Conservation (phyloP, 2,113 vertebrate genomes). For the Tinamus guttatus region DNA sequence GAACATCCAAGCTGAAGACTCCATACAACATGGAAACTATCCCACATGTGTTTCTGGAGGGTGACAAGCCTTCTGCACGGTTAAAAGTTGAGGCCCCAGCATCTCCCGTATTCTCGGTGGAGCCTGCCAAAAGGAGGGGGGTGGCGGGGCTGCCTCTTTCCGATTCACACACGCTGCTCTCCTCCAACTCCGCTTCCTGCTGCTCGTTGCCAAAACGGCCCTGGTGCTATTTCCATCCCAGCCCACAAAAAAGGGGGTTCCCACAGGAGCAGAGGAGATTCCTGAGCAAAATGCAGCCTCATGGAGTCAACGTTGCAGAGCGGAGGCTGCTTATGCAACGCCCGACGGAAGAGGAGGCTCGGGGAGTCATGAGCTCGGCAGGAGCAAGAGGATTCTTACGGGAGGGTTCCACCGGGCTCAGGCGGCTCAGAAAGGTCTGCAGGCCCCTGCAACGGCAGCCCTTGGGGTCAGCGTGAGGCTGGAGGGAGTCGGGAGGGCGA, state of each 20-base stretch:
- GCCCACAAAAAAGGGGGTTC: background rate
- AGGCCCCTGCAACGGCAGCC: background rate
- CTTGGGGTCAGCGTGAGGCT: background rate
- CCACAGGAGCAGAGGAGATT: background rate
- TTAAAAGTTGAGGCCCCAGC: background rate
- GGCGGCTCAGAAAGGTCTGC: background rate
- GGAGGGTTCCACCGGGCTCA: background rate
- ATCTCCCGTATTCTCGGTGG: background rate
- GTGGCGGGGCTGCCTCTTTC: background rate
- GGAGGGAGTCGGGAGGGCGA: background rate
- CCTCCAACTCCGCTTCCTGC: background rate
- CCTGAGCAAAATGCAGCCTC: background rate
- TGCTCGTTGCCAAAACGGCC: background rate
- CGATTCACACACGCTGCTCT: accelerated
- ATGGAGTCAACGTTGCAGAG: background rate
- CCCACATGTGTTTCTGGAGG: background rate
- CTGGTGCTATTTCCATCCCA: background rate
- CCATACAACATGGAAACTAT: background rate
- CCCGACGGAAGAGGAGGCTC: background rate
- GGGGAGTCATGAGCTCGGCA: conserved; percentile 18
- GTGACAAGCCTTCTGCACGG: background rate
- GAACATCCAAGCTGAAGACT: background rate
- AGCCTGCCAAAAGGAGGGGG: background rate
- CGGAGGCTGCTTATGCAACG: background rate
- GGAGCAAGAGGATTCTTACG: background rate